phyloP scores from a whole-genome alignment of 2,113 vertebrate species.

The Megaleporinus macrocephalus region DNA sequence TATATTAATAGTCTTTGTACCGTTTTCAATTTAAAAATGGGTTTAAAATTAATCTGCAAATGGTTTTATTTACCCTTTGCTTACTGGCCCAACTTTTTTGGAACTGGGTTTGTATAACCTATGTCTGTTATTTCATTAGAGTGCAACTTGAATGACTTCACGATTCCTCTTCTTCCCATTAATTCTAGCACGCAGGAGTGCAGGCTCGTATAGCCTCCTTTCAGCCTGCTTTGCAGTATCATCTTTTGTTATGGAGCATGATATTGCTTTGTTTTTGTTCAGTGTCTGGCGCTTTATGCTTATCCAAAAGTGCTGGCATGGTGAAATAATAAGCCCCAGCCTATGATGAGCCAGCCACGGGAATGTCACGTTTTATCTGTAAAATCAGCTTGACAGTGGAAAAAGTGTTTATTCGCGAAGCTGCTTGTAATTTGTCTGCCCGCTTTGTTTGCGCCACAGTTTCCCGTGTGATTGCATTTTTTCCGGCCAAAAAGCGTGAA shows the following conservation, averaged over 20 bases:
- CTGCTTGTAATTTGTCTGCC: slow-evolving; percentile 29
- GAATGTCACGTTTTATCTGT: slow-evolving; percentile 35
- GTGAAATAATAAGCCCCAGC: slow-evolving; percentile 23
- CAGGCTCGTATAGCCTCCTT: background rate
- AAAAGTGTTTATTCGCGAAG: slow-evolving; percentile 11
- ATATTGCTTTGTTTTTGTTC: slow-evolving; percentile 19
- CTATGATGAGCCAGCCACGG: slow-evolving; percentile 10
- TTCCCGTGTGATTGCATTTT: slow-evolving; percentile 12
- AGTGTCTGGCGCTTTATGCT: background rate
- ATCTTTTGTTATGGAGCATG: slow-evolving; percentile 10
- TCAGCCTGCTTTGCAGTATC: background rate
- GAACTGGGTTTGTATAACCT: background rate
- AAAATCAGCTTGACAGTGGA: slow-evolving; percentile 33
- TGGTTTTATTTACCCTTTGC: too few species aligned
- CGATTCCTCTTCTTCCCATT: background rate
- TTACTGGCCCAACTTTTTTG: too few species aligned
- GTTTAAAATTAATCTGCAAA: too few species aligned
- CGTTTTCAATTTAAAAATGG: too few species aligned
- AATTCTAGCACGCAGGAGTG: background rate
- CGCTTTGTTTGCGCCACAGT: background rate
- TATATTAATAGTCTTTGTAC: too few species aligned
- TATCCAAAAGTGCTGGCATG: background rate
- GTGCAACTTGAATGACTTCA: background rate
- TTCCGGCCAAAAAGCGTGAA: background rate
- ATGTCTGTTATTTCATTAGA: background rate